Evolutionary conservation across 1,140 invertebrate species (phyloP).

Genomic region (Callitettix versicolor): DNA sequence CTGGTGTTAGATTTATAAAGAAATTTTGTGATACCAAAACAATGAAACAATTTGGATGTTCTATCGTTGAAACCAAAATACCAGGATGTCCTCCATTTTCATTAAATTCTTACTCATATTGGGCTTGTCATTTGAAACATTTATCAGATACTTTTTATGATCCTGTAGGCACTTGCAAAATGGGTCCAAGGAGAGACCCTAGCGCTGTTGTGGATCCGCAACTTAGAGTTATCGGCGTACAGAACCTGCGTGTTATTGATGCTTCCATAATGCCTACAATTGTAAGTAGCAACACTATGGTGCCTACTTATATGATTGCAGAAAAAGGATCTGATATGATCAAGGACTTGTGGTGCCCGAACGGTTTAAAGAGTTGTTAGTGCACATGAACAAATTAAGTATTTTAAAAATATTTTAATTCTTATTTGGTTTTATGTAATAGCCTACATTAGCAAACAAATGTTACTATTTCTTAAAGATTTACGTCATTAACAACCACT

Average conservation of each 20-base stretch:
- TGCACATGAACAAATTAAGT: too few relatives aligned
- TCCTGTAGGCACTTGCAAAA: constrained; percentile 31
- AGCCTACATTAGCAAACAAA: too few relatives aligned
- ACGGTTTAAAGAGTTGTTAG: not conserved
- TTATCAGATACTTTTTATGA: constrained; percentile 26
- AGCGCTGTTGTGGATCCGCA: constrained; percentile 44
- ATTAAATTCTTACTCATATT: constrained; percentile 50
- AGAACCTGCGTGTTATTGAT: constrained; percentile 42
- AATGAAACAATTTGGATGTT: constrained; percentile 20
- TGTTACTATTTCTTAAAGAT: too few relatives aligned
- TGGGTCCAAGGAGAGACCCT: constrained; percentile 36
- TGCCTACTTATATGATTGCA: constrained; percentile 32
- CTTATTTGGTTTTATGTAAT: too few relatives aligned
- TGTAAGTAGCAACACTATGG: constrained; percentile 37
- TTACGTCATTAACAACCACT: too few relatives aligned
- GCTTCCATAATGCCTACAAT: constrained; percentile 40
- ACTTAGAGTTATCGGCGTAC: constrained; percentile 33
- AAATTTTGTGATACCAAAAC: constrained; percentile 20
- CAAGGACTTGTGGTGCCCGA: constrained; percentile 6
- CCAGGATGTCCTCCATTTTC: constrained; percentile 48
- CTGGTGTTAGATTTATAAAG: constrained; percentile 19
- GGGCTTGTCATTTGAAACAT: constrained; percentile 38
- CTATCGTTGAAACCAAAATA: constrained; percentile 41
- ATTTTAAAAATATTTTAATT: too few relatives aligned
- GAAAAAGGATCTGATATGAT: constrained; percentile 19